Percentiles rank a stretch among this genome's conserved stretches.
Evolutionary conservation across 1,140 invertebrate genomes (phyloP).

Genomic region (Sitophilus oryzae): DNA sequence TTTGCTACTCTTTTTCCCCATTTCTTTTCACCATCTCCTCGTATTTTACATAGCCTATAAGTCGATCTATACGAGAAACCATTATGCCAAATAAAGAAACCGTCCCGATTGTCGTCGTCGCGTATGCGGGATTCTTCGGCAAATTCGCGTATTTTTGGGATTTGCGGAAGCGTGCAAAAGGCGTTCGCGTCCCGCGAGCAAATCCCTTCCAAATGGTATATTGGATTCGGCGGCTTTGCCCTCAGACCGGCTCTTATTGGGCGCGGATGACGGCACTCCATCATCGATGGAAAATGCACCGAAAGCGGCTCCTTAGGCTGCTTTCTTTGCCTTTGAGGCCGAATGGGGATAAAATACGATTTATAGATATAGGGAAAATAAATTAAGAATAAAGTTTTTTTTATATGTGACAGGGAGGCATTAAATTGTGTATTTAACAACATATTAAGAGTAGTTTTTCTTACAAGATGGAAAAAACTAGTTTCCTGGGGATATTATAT

Average conservation of each 20-base stretch:
- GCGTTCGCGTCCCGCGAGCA: too few species aligned
- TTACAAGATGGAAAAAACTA: too few species aligned
- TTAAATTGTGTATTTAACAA: too few species aligned
- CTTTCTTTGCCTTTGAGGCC: conserved; percentile 1
- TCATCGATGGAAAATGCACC: not conserved
- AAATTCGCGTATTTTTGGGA: not conserved
- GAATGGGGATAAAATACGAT: too few species aligned
- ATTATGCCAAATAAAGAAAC: not conserved
- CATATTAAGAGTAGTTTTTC: too few species aligned
- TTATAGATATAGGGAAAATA: too few species aligned
- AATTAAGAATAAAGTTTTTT: too few species aligned
- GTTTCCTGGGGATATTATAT: too few species aligned
- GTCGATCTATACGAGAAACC: not conserved
- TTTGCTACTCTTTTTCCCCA: too few species aligned
- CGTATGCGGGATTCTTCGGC: not conserved
- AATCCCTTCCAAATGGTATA: not conserved
- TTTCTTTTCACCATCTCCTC: too few species aligned
- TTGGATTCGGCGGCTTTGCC: not conserved
- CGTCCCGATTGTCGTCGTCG: not conserved
- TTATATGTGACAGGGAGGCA: too few species aligned
- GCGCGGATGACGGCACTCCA: not conserved
- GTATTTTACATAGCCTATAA: too few species aligned
- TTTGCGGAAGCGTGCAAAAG: not conserved
- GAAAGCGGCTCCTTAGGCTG: not conserved
- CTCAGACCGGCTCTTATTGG: not conserved